Conservation (phyloP, 2,888 invertebrate genomes). For the Plebejus melissa region DNA sequence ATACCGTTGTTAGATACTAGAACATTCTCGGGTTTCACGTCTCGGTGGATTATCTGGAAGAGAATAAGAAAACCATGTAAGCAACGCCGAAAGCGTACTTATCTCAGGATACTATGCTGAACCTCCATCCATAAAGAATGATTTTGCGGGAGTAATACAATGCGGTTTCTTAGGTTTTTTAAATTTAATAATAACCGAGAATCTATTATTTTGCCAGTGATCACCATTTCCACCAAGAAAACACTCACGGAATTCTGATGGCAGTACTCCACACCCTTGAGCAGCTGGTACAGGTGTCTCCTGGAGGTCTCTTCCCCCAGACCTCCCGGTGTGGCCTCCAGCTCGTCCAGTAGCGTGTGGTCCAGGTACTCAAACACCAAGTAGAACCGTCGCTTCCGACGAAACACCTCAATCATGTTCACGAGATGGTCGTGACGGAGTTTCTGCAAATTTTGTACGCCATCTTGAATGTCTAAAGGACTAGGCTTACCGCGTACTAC, state of each 20-base stretch:
- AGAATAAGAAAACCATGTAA: background rate
- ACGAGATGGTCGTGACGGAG: slow-evolving; percentile 93
- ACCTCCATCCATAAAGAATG: no score
- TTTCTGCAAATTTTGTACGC: slow-evolving; percentile 77
- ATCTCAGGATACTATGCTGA: no score
- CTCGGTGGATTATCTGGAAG: slow-evolving; percentile 89
- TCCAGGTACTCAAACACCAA: slow-evolving; percentile 93
- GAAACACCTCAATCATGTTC: slow-evolving; percentile 92
- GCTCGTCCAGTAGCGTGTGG: slow-evolving; percentile 90
- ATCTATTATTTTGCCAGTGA: background rate
- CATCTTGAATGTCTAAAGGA: background rate
- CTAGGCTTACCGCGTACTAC: no score
- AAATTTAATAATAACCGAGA: no score
- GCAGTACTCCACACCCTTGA: slow-evolving; percentile 89
- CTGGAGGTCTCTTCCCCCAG: slow-evolving; percentile 86
- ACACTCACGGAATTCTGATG: slow-evolving; percentile 88
- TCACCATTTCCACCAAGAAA: background rate
- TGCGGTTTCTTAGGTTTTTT: no score
- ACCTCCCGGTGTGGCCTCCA: slow-evolving; percentile 85
- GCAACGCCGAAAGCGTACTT: no score
- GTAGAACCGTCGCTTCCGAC: slow-evolving; percentile 89
- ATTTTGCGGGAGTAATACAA: no score
- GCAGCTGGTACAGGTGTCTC: slow-evolving; percentile 88
- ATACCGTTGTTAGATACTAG: slow-evolving; percentile 88
- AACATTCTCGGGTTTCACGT: slow-evolving; percentile 94